A percentile compares a stretch with the other conserved stretches of the same genome.
These are phyloP conservation scores for Gallinago undulata DNA, from an alignment of 2,113 vertebrate species.

Conservation along the genomic window DNA sequence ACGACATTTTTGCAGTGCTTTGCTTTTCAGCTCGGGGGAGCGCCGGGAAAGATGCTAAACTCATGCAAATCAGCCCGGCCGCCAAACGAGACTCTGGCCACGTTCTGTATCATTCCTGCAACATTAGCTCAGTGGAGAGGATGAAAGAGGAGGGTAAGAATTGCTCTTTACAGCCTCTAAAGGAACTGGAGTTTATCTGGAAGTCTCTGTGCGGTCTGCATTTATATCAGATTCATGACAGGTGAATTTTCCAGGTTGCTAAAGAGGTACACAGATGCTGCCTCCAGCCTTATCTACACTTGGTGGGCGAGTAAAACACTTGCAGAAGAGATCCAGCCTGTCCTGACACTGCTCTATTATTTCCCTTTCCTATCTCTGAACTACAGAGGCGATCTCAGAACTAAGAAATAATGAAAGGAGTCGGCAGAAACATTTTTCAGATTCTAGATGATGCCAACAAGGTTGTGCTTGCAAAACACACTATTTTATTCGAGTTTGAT, in stretches of 20 bases:
- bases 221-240: background rate
- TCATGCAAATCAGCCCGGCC: background rate
- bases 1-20: background rate
- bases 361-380: background rate
- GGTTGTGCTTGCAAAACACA: background rate
- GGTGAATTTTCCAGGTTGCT: background rate
- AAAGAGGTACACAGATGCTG: background rate
- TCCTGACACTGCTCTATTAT: background rate
- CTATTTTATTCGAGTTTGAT: background rate
- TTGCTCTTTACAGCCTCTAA: background rate
- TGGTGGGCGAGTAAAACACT: background rate
- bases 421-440: background rate
- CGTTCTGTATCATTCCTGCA: background rate
- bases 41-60: background rate
- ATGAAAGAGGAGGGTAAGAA: background rate
- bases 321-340: background rate
- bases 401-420: background rate
- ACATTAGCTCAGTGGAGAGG: background rate
- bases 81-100: background rate
- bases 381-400: background rate
- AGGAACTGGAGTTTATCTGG: background rate
- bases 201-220: background rate
- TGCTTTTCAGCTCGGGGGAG: background rate
- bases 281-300: background rate
- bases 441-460: background rate